A percentile compares a stretch with the other conserved stretches of the same genome.
These are phyloP conservation scores for Nycticorax nycticorax DNA, from an alignment of 2,113 vertebrate species.

Conservation along the genomic window DNA sequence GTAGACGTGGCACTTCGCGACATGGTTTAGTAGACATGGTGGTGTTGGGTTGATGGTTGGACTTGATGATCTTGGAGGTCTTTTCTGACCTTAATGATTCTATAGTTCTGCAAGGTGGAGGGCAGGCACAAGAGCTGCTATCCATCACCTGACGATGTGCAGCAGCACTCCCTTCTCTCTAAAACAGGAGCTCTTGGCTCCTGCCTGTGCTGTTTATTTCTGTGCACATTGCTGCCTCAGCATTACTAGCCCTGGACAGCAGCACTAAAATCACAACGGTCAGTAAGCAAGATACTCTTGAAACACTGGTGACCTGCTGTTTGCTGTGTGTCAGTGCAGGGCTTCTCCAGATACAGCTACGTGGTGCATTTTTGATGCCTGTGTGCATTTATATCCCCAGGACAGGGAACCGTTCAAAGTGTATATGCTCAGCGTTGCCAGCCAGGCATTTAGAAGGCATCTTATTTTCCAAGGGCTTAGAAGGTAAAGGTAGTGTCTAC, in stretches of 20 bases:
- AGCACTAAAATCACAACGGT: not conserved
- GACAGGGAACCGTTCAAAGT: not conserved
- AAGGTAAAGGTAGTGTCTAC: not conserved
- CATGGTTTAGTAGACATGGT: too few relatives aligned
- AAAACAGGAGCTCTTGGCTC: not conserved
- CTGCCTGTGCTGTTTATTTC: not conserved
- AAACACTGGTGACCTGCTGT: not conserved
- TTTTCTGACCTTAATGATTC: too few relatives aligned
- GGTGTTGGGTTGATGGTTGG: too few relatives aligned
- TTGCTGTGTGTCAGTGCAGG: not conserved
- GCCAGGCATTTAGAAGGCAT: not conserved
- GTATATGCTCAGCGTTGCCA: not conserved
- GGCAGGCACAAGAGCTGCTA: not conserved
- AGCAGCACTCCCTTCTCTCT: not conserved
- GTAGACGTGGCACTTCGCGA: too few relatives aligned
- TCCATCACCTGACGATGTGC: not conserved
- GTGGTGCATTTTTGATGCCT: not conserved
- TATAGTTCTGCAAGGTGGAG: accelerated
- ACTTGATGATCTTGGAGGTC: too few relatives aligned
- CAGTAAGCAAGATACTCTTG: not conserved
- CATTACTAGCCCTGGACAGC: not conserved
- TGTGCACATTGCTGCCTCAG: not conserved
- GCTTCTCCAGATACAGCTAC: not conserved
- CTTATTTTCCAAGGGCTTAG: not conserved
- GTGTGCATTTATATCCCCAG: not conserved